Base-by-base conservation (phyloP, 2,888 invertebrate species). In the Hoplodrina ambigua region DNA sequence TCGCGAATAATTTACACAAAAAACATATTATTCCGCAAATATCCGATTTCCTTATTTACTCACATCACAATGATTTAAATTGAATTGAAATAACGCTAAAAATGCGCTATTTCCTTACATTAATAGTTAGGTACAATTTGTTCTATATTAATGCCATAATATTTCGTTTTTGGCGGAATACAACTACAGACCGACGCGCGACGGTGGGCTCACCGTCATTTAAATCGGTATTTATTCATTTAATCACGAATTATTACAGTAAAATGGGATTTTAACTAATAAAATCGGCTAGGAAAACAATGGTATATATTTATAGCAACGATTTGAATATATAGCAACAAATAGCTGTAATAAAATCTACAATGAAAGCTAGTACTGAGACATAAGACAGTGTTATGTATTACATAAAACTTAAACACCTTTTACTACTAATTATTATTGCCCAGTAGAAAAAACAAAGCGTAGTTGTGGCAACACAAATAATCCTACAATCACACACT, bases 111-210 rank as follows among this genome's bases (percentile, higher is more conserved):
- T 59, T 33, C 56, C 78, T 69, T 78, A 78, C 55, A 62, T 65
- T 68, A 55, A 81, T 81, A 79, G 37, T 81, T 77, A 81, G 82
- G 82, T 78, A 79, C 68, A 77, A 60, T 79, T 77, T 78, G 63
- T 78, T 81, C 72, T 79, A 79, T 72, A 62, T 50, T 76, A 65
- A 71, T 56, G 68, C 58, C 71, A 64, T 61, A n/a, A 54, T 55
- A 59, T 57, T 79, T 72, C 49, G 58, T 59, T 65, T 65, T 60
- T 68, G 58, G 67, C 68, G 46, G 57, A 68, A 77, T 81, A 65
- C 25, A 76, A 67, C 49, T 70, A 70, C 37, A 67, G 57, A 77
- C 11, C 71, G 50, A 67, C 25, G 25, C 25, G 25, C 25, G 25
- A 25, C 17, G 46, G 53, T 49, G 59, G 11, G 49, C 20, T 17